Evolutionary conservation across 2,113 vertebrate species (phyloP), one percentile per base, ranked within the genome.

Genomic region (Petroica traversi): DNA sequence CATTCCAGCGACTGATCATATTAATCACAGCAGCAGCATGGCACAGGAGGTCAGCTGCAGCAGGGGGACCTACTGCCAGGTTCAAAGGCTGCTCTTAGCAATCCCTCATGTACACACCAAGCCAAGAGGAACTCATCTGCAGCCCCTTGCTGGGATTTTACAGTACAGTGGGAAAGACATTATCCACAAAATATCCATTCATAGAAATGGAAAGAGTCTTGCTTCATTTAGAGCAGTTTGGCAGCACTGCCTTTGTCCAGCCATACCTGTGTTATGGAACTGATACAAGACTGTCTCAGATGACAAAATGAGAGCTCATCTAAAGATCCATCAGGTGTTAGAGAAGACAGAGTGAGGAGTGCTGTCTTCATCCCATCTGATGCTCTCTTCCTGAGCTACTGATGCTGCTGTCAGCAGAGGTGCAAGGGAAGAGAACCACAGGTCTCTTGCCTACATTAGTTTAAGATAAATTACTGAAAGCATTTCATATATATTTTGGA

Each of bases 21-120:
- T 57, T 75, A 59, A 72, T 83, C 41, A 76, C 54, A 80, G 83
- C 45, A 64, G 67, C 48, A 75, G 36, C 64, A 31, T 4, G 5
- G 28, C 85, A 17, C 55, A 66, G 58, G n/a, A 72, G 67, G 23
- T 58, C 72, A 93, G 45, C 54, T 64, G 58, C n/a, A 73, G 54
- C 6, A 1, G 24, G 58, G 26, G 26, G 51, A 72, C 43, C 31
- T 48, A 49, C 66, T 79, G 48, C 52, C 45, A 68, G 28, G 24
- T 72, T 93, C 86, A 76, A 75, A 88, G 74, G 34, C 57, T 66
- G 48, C 52, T 89, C 57, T 81, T 71, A 71, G 31, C 77, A 38
- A 45, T 86, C 45, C 9, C 49, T 57, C n/a, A 20, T 11, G 51
- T 41, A 41, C 81, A 48, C 43, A 85, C 9, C 28, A 68, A 72